phyloP scores from a whole-genome alignment of 2,797 vertebrate genomes.

The Salmo trutta region DNA sequence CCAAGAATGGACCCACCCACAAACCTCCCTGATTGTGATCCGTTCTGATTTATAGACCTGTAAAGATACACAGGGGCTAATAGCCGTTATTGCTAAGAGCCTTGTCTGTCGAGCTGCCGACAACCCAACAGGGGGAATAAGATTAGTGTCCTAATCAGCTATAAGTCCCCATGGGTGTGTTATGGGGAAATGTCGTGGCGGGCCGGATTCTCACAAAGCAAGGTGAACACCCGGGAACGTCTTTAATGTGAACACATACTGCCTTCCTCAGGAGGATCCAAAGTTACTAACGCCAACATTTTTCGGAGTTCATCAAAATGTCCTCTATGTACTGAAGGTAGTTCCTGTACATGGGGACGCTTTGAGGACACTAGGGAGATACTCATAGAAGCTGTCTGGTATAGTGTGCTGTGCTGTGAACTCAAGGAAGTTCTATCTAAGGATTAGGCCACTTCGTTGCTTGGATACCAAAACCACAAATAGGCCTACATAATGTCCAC shows the following conservation, averaged over 20 bases:
- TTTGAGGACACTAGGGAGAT: constrained; percentile 27
- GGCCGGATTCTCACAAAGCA: constrained; percentile 7
- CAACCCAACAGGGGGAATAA: constrained; percentile 62
- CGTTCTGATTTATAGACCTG: constrained; percentile 56
- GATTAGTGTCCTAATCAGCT: constrained; percentile 66
- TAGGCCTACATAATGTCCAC: too few species aligned
- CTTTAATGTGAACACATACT: constrained; percentile 15
- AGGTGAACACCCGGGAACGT: constrained; percentile 36
- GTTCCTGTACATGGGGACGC: constrained; percentile 4
- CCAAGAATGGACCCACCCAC: constrained; percentile 46
- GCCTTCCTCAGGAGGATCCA: constrained; percentile 35
- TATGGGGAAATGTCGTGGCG: not conserved
- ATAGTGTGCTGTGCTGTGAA: constrained; percentile 35
- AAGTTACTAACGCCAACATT: constrained; percentile 35
- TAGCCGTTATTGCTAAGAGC: constrained; percentile 52
- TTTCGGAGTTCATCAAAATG: constrained; percentile 46
- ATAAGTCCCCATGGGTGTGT: constrained; percentile 46
- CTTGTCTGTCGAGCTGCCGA: constrained; percentile 49
- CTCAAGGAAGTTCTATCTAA: constrained; percentile 41
- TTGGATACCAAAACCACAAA: not conserved
- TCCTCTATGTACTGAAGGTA: constrained; percentile 12
- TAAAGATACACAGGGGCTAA: constrained; percentile 55
- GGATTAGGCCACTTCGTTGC: constrained; percentile 26
- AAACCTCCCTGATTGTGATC: constrained; percentile 59
- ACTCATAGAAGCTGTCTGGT: constrained; percentile 39